Conservation (phyloP, 2,113 vertebrate genomes). For the Muntiacus reevesi region DNA sequence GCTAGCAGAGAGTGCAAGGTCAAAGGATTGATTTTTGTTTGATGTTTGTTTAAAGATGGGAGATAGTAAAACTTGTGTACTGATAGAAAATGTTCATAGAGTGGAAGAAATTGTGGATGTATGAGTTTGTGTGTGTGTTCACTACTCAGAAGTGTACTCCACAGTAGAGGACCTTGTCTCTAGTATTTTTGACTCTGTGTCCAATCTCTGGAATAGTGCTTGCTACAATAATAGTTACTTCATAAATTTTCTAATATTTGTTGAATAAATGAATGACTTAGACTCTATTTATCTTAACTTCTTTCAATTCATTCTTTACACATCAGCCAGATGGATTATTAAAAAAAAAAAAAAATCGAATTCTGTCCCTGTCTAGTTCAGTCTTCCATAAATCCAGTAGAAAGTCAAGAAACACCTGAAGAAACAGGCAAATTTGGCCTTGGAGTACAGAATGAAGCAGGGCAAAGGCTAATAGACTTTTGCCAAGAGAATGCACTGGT, state of each 20-base stretch:
- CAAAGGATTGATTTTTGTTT: constrained; percentile 6
- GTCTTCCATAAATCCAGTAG: neutral
- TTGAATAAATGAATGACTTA: neutral
- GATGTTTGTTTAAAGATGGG: neutral
- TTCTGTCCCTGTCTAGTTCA: neutral
- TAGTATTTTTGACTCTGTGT: neutral
- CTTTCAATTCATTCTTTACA: neutral
- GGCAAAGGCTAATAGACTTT: neutral
- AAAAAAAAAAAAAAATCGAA: neutral
- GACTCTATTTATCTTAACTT: neutral
- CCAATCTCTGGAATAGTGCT: neutral
- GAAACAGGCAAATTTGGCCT: neutral
- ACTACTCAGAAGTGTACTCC: neutral
- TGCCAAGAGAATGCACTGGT: neutral
- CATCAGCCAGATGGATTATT: neutral
- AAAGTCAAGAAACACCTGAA: neutral
- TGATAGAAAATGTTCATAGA: neutral
- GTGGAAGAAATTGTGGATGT: neutral
- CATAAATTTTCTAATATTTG: neutral
- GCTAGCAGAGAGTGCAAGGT: neutral
- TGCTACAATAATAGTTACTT: neutral
- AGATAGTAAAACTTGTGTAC: neutral
- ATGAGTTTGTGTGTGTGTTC: neutral
- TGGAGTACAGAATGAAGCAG: neutral
- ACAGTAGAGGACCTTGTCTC: neutral